phyloP scores from a whole-genome alignment of 2,797 vertebrate species.

The Sciurus vulgaris region DNA sequence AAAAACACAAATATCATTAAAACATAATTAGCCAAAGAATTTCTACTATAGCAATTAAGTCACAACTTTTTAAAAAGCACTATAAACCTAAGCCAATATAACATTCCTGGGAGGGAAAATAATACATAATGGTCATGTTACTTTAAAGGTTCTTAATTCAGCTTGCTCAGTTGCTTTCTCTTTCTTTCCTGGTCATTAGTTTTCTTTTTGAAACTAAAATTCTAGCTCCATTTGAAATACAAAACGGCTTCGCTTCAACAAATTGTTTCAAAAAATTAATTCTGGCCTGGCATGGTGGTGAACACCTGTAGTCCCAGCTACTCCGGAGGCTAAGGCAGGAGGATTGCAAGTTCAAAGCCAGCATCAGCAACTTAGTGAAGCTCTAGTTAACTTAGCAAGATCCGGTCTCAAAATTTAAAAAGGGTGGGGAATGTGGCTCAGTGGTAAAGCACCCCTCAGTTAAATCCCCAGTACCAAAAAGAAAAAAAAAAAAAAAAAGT shows the following conservation, averaged over 20 bases:
- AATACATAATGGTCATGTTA: neutral
- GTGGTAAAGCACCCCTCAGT: too few species aligned
- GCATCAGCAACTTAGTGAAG: too few species aligned
- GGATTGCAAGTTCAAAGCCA: too few species aligned
- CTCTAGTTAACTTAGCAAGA: too few species aligned
- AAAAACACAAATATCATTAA: conserved; percentile 35
- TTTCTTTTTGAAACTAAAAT: conserved; percentile 75
- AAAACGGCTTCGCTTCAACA: conserved; percentile 30
- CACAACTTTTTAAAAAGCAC: neutral
- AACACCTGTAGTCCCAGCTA: too few species aligned
- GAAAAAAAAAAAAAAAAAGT: neutral
- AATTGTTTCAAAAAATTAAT: conserved; percentile 45
- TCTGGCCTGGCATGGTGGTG: neutral
- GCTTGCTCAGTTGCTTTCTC: conserved; percentile 78
- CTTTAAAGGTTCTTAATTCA: conserved; percentile 81
- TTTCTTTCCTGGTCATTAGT: conserved; percentile 57
- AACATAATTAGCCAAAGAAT: neutral
- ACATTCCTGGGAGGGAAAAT: neutral
- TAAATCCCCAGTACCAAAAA: too few species aligned
- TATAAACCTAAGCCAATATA: neutral
- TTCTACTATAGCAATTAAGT: conserved; percentile 34
- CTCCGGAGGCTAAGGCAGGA: too few species aligned
- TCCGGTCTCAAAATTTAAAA: too few species aligned
- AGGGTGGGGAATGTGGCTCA: too few species aligned
- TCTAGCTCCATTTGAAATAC: conserved; percentile 54